Conservation (phyloP, 2,113 vertebrate species). For the Bufo bufo region DNA sequence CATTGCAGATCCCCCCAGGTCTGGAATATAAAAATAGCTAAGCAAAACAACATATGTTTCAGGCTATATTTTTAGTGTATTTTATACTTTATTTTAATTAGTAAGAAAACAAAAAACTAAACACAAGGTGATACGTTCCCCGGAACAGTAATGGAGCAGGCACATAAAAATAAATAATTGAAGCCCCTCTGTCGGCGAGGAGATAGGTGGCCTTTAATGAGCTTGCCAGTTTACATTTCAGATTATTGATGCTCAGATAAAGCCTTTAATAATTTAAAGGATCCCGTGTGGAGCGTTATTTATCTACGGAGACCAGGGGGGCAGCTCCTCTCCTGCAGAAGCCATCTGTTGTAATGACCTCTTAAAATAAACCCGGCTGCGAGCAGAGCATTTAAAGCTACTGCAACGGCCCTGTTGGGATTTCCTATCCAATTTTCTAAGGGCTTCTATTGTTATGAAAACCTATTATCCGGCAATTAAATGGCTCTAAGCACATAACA, state of each 20-base stretch:
- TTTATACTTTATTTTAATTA: not conserved
- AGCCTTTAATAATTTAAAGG: slow-evolving; percentile 39
- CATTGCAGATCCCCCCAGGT: no score
- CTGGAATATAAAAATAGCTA: no score
- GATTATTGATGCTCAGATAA: slow-evolving; percentile 24
- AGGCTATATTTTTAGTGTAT: no score
- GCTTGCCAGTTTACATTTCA: slow-evolving; percentile 26
- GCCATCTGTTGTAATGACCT: slow-evolving; percentile 67
- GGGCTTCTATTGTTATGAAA: slow-evolving; percentile 64
- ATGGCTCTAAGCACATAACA: slow-evolving; percentile 65
- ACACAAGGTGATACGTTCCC: not conserved
- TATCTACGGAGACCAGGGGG: slow-evolving; percentile 46
- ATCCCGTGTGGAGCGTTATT: slow-evolving; percentile 58
- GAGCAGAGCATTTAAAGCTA: slow-evolving; percentile 60
- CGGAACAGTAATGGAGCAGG: not conserved
- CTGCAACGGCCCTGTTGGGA: slow-evolving; percentile 60
- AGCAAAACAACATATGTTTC: no score
- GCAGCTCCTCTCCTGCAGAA: slow-evolving; percentile 61
- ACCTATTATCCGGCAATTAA: slow-evolving; percentile 69
- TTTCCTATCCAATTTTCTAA: slow-evolving; percentile 64
- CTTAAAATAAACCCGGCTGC: slow-evolving; percentile 60
- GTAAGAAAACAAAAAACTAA: not conserved
- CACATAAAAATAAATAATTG: not conserved
- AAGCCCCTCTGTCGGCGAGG: not conserved
- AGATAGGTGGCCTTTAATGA: slow-evolving; percentile 17